These are phyloP conservation scores for Dissostichus mawsoni DNA, from an alignment of 2,113 vertebrate species.

Conservation along the genomic window DNA sequence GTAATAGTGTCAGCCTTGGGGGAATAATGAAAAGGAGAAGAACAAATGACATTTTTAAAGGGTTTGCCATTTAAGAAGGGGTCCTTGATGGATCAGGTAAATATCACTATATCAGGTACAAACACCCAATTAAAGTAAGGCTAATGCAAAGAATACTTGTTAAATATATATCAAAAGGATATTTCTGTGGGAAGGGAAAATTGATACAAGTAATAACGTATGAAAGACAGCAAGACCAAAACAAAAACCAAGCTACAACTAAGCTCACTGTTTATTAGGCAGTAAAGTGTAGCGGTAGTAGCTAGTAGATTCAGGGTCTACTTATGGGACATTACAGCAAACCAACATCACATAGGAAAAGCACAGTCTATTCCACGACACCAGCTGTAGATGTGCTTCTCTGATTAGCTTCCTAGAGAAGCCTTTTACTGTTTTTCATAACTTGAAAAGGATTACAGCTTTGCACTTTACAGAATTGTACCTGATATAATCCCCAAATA, in stretches of 20 bases:
- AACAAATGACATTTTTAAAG: background rate
- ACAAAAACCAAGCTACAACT: background rate
- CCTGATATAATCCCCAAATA: conserved; percentile 1
- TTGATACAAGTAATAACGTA: background rate
- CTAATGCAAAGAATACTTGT: background rate
- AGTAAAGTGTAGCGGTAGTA: background rate
- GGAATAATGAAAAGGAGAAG: background rate
- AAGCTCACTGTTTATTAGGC: background rate
- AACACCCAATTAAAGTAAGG: no score
- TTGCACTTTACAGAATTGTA: background rate
- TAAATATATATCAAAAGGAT: background rate
- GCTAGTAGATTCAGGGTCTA: background rate
- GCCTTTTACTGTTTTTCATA: background rate
- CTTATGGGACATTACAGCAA: background rate
- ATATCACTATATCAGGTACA: background rate
- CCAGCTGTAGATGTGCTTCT: background rate
- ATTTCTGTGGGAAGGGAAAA: background rate
- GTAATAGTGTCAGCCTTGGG: background rate
- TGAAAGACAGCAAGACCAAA: background rate
- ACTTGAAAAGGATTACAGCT: conserved; percentile 40
- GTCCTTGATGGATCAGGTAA: background rate
- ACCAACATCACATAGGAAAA: background rate
- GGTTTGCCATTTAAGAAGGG: background rate
- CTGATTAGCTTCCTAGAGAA: background rate
- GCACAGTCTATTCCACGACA: background rate